Percentiles rank a stretch among this genome's conserved stretches.
Conservation (phyloP, 1,140 invertebrate genomes). For the Achroia grisella region DNA sequence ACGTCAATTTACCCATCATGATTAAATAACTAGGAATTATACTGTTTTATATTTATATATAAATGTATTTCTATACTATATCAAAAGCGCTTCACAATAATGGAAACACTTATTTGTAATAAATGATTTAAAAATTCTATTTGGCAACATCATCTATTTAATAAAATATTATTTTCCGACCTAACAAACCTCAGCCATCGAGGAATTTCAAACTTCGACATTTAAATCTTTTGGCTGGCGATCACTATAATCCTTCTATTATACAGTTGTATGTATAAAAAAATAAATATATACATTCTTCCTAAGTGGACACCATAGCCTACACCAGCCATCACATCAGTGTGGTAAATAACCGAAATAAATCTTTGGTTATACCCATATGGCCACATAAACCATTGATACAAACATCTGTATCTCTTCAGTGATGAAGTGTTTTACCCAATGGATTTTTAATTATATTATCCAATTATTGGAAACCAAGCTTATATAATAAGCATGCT, state of each 20-base stretch:
- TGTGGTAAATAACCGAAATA: constrained; percentile 42
- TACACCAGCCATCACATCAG: constrained; percentile 47
- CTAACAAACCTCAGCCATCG: constrained; percentile 37
- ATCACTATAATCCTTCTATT: constrained; percentile 20
- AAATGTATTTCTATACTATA: not conserved
- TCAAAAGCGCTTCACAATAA: too few species aligned
- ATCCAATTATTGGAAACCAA: constrained; percentile 25
- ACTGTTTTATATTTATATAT: not conserved
- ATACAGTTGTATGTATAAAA: constrained; percentile 33
- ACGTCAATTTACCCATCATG: too few species aligned
- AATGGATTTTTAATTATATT: constrained; percentile 25
- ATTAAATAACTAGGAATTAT: too few species aligned
- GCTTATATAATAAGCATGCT: constrained; percentile 19
- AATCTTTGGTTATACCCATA: constrained; percentile 48
- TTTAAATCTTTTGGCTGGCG: constrained; percentile 40
- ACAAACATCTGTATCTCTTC: constrained; percentile 35
- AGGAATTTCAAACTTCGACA: constrained; percentile 52
- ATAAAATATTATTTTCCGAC: constrained; percentile 29
- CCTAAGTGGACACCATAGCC: constrained; percentile 45
- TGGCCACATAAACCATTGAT: constrained; percentile 37
- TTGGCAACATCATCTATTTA: too few species aligned
- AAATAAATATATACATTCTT: constrained; percentile 37
- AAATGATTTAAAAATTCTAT: too few species aligned
- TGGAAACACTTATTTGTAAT: too few species aligned
- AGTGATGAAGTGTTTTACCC: constrained; percentile 26